Evolutionary conservation across 1,140 invertebrate species (phyloP).

Genomic region (Steinernema feltiae): DNA sequence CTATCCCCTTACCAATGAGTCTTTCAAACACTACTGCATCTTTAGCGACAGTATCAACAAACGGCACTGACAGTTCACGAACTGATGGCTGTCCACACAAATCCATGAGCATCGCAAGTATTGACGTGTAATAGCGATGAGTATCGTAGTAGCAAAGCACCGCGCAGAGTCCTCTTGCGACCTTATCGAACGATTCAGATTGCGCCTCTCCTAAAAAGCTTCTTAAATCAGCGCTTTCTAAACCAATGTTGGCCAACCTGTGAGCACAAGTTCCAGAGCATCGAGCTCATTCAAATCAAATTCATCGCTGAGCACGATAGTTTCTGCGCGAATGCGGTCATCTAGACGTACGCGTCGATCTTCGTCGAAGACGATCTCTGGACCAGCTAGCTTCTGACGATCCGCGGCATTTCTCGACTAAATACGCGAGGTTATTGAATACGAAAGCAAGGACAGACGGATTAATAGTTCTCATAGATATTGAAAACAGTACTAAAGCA

Average conservation of each 20-base stretch:
- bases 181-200: background rate
- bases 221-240: too few species aligned
- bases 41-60: background rate
- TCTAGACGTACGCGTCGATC: background rate
- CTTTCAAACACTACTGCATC: background rate
- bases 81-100: background rate
- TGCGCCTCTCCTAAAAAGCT: constrained; percentile 3
- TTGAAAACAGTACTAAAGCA: background rate
- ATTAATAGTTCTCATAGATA: too few species aligned
- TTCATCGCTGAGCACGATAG: background rate
- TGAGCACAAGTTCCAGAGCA: background rate
- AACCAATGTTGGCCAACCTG: background rate
- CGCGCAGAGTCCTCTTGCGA: background rate
- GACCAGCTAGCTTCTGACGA: background rate
- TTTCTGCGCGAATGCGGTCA: background rate
- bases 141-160: constrained; percentile 3
- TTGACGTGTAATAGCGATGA: background rate
- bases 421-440: background rate
- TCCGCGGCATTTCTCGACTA: background rate
- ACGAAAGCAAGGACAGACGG: too few species aligned
- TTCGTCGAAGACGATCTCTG: background rate
- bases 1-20: background rate
- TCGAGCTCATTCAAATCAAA: background rate
- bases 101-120: background rate
- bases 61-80: background rate